Percentiles rank a stretch among this genome's conserved stretches.
These are phyloP conservation scores for Calameuta idolon DNA, from an alignment of 2,888 invertebrate genomes.

Conservation along the genomic window DNA sequence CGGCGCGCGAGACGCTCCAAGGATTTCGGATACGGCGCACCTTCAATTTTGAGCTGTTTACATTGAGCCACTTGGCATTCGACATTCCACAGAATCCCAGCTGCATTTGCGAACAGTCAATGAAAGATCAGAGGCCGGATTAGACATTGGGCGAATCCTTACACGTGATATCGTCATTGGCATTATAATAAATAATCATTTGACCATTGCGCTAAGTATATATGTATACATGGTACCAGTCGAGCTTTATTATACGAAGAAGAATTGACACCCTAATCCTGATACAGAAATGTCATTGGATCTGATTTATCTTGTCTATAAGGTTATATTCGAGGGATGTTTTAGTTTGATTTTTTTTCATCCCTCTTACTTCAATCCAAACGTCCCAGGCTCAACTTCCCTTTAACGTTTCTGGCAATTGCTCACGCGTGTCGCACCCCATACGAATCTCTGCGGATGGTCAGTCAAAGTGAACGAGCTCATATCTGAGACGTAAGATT, in stretches of 20 bases:
- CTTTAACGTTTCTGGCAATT: background rate
- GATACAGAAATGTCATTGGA: background rate
- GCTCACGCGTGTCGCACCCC: background rate
- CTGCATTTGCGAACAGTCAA: background rate
- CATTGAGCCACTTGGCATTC: conserved; percentile 19
- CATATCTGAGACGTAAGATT: background rate
- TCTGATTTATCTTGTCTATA: background rate
- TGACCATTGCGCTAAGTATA: background rate
- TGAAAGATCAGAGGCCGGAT: background rate
- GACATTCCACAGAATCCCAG: background rate
- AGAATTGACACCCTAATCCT: background rate
- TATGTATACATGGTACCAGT: background rate
- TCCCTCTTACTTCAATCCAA: background rate
- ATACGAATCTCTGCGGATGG: background rate
- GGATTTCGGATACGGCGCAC: background rate
- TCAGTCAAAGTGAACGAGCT: background rate
- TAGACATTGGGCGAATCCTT: background rate
- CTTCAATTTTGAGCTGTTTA: conserved; percentile 30
- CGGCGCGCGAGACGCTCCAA: conserved; percentile 6
- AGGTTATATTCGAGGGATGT: background rate
- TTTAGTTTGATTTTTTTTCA: background rate
- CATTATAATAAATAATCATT: background rate
- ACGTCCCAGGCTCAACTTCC: conserved; percentile 3
- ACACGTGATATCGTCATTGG: background rate
- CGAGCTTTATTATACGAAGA: background rate